Percentiles rank a stretch among this genome's conserved stretches.
Conservation (phyloP, 2,888 invertebrate species). For the Drosophila kuntzei region DNA sequence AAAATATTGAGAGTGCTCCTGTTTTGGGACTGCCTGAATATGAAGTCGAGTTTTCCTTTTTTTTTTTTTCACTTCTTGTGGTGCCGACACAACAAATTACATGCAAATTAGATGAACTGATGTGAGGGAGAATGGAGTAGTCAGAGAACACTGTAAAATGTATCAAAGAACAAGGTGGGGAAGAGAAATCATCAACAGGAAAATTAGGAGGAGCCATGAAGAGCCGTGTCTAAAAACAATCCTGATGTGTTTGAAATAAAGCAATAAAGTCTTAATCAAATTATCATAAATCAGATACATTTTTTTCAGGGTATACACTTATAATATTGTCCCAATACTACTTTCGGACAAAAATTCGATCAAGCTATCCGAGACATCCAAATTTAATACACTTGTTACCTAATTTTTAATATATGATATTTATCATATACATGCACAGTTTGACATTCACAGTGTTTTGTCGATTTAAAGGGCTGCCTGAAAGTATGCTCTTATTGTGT, state of each 20-base stretch:
- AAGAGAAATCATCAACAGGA: neutral
- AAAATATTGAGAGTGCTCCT: conserved; percentile 64
- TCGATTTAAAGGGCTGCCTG: neutral
- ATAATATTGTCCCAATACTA: too few relatives aligned
- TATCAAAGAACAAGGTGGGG: neutral
- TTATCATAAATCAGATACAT: neutral
- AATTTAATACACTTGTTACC: too few relatives aligned
- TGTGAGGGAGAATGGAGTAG: neutral
- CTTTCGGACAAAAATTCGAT: too few relatives aligned
- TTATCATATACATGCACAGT: neutral
- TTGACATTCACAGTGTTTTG: neutral
- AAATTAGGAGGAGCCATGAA: neutral
- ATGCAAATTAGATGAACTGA: conserved; percentile 64
- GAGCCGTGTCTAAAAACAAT: neutral
- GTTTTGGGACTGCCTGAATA: conserved; percentile 44
- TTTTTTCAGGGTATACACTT: neutral
- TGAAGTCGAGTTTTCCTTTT: conserved; percentile 10
- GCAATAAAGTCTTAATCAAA: too few relatives aligned
- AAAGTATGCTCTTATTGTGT: too few relatives aligned
- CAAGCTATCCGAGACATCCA: too few relatives aligned
- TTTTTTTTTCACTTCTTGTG: conserved; percentile 24
- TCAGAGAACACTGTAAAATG: neutral
- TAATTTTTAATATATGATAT: neutral
- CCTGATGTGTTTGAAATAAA: neutral
- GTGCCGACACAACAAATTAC: conserved; percentile 71